These are phyloP conservation scores for Formica exsecta DNA, from an alignment of 1,140 invertebrate species.

Conservation along the genomic window DNA sequence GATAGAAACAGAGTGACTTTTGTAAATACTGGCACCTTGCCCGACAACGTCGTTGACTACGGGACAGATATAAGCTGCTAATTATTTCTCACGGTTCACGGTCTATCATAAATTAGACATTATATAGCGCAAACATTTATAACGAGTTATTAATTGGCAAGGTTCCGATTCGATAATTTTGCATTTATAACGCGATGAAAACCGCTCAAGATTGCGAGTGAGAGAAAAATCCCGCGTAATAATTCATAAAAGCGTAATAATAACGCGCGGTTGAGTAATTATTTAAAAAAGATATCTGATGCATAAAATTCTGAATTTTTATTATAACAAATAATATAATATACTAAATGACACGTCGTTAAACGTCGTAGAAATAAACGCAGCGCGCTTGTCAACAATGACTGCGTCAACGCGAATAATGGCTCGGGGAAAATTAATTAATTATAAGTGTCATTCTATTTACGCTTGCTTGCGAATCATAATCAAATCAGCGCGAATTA, in stretches of 20 bases:
- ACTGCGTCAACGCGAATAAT: neutral
- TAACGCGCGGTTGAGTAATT: neutral
- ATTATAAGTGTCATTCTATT: neutral
- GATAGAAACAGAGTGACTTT: neutral
- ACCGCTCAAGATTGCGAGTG: neutral
- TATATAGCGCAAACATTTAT: neutral
- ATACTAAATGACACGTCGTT: neutral
- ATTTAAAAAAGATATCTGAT: neutral
- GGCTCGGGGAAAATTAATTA: neutral
- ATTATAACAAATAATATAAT: neutral
- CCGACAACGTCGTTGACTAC: neutral
- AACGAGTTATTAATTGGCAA: neutral
- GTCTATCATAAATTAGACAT: neutral
- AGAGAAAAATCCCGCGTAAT: neutral
- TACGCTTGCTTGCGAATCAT: neutral
- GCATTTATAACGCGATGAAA: neutral
- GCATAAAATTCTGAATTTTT: neutral
- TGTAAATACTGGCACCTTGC: neutral
- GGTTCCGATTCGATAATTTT: conserved; percentile 2
- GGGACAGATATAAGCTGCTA: neutral
- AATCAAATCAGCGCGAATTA: conserved; percentile 35
- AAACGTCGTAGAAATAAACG: neutral
- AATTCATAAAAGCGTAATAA: neutral
- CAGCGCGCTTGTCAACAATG: neutral
- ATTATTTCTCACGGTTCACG: neutral